Base-by-base conservation (phyloP, 92 coral and sea anemone species). In the Desmophyllum pertusum region DNA sequence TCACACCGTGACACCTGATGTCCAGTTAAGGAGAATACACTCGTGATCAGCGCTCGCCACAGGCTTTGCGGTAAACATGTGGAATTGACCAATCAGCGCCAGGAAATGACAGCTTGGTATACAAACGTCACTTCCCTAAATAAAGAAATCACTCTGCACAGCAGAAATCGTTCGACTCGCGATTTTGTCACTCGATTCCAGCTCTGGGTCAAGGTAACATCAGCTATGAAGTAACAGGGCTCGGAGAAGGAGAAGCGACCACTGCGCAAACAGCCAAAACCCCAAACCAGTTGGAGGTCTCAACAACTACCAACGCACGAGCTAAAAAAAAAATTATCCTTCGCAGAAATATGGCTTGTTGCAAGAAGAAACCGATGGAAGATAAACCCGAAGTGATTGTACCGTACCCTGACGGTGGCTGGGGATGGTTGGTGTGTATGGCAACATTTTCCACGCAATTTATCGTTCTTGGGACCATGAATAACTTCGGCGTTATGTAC, bases 371-470 rank as follows among this genome's bases (percentile, higher is more conserved):
- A 77, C 37, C 85, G 25, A 73, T 84, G 83, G 86, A 92, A 13
- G 87, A 94, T 77, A 90, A 96, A 66, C 90, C 88, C 19, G 89
- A 91, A 90, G 85, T 76, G 29, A 61, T 77, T 36, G 94, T 89
- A 10, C 98, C 98, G 10, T 89, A 87, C 71, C 99, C 99, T 37
- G 99, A 96, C 70, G 99, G 99, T 15, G 97, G 98, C 23, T 96
- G 99, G 99, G 99, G 99, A 3, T 96, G 99, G 99, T 52, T 94
- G 19, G 99, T 96, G 4, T 96, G 99, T 76, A 43, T 93, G 40
- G 99, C 99, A 11, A 81, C 99, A 10, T 96, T 96, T 72, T 66
- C 84, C 74, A 92, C 96, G 18, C 99, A 96, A 80, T 96, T 96
- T 35, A 90, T 96, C 59, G 98, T 96, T 6, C 93, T 96, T 10